Conservation (phyloP, 2,797 vertebrate species). For the Liparis tanakae region DNA sequence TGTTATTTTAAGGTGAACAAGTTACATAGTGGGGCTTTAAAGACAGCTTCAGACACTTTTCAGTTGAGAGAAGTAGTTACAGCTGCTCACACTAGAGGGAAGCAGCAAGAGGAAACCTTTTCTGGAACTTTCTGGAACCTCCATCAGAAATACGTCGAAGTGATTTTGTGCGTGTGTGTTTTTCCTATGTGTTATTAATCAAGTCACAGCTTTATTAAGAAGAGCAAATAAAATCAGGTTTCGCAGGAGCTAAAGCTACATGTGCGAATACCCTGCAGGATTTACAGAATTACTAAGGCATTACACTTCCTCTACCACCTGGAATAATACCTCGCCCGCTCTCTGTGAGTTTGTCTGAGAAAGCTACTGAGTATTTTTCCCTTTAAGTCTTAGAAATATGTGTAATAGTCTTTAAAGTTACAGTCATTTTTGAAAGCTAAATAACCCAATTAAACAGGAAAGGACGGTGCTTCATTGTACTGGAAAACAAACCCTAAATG, state of each 20-base stretch:
- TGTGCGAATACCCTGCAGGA: conserved; percentile 17
- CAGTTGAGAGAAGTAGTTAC: conserved; percentile 37
- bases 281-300: conserved; percentile 24
- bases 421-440: background rate
- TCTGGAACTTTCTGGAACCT: conserved; percentile 51
- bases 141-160: conserved; percentile 3
- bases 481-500: conserved; percentile 7
- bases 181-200: conserved; percentile 10
- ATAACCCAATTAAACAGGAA: conserved; percentile 11
- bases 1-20: no score
- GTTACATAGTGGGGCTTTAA: no score
- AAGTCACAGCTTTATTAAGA: conserved; percentile 16
- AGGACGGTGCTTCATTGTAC: background rate
- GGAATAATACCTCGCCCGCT: conserved; percentile 18
- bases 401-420: background rate
- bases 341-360: conserved; percentile 7
- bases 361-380: background rate
- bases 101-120: conserved; percentile 31
- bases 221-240: conserved; percentile 5
- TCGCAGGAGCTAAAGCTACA: conserved; percentile 17
- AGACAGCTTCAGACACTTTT: background rate
- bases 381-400: background rate
- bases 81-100: conserved; percentile 58
- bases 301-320: conserved; percentile 38
- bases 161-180: conserved; percentile 5